Base-by-base conservation (phyloP, 2,113 vertebrate genomes). In the Laticauda laticaudata region DNA sequence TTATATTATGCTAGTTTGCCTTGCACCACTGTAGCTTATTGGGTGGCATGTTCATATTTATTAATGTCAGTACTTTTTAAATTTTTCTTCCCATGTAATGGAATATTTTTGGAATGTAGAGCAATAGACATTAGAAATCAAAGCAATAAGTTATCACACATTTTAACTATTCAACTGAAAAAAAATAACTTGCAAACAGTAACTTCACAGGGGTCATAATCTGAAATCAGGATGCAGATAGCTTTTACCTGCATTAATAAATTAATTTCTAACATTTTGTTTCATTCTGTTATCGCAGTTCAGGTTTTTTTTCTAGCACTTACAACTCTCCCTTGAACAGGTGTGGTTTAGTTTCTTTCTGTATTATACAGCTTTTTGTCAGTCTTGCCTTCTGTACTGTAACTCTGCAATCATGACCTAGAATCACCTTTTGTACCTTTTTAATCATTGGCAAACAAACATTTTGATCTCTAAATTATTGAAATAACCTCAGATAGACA, bases 371-470 rank as follows among this genome's bases (percentile, higher is more conserved):
- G 93, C 95, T 96, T 94, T 95, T 20, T 91, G 90, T 26, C 39
- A 26, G 2, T 95, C 96, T 96, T 94, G 92, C 92, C 91, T 3
- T 0, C 75, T 24, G 53, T 91, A 90, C 92, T 88, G 92, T 91
- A 95, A 0, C 23, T 93, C 94, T 96, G 92, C 95, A 96, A 96
- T 96, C 96, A 96, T 96, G 96, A 96, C 96, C 97, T 9, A 1
- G 75, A 87, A 94, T 96, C 96, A 96, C 96, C 96, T 97, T 97
- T 97, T 97, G 96, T 97, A 96, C 97, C 93, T 96, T 96, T 93
- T 97, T 92, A 59, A 95, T 96, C 94, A 96, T 94, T 56, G 95
- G 59, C 81, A 95, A 43, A 93, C 96, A 95, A 92, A 94, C 94
- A 92, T 95, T 94, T 87, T 95, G 95, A 94, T 92, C 93, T 93